These are phyloP conservation scores for Apodemia mormo DNA, from an alignment of 2,888 invertebrate species.

Conservation along the genomic window DNA sequence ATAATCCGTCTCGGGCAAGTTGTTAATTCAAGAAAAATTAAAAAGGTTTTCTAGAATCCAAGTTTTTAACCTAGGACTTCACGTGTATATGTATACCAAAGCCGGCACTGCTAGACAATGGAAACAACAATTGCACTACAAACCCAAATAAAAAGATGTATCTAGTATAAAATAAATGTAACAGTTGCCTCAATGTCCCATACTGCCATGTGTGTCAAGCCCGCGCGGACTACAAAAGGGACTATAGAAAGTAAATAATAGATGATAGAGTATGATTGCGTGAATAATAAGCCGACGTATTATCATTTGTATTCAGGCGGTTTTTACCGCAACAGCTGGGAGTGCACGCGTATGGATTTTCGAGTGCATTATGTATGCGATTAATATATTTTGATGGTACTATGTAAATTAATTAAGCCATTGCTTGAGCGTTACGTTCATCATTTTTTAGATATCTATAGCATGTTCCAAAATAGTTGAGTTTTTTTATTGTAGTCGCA, in stretches of 20 bases:
- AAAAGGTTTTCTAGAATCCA: too few species aligned
- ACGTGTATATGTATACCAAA: too few species aligned
- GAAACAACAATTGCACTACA: not conserved
- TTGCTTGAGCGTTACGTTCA: slow-evolving; percentile 49
- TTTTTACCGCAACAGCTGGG: slow-evolving; percentile 65
- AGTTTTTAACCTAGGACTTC: too few species aligned
- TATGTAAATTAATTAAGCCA: slow-evolving; percentile 49
- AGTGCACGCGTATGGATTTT: slow-evolving; percentile 34
- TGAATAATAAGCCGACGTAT: slow-evolving; percentile 47
- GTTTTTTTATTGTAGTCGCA: too few species aligned
- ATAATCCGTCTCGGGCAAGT: too few species aligned
- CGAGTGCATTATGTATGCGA: slow-evolving; percentile 9
- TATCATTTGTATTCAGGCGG: slow-evolving; percentile 47
- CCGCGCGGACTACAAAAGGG: slow-evolving; percentile 27
- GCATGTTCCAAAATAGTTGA: not conserved
- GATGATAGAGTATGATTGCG: slow-evolving; percentile 53
- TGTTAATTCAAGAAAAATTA: too few species aligned
- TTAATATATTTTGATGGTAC: slow-evolving; percentile 28
- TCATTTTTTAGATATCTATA: slow-evolving; percentile 32
- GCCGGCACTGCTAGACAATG: too few species aligned
- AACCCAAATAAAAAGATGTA: not conserved
- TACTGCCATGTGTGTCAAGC: slow-evolving; percentile 16
- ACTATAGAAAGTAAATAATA: slow-evolving; percentile 57
- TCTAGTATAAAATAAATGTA: slow-evolving; percentile 21
- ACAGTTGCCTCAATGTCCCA: slow-evolving; percentile 27